phyloP scores from a whole-genome alignment of 2,888 invertebrate genomes.

The Cerastoderma edule region DNA sequence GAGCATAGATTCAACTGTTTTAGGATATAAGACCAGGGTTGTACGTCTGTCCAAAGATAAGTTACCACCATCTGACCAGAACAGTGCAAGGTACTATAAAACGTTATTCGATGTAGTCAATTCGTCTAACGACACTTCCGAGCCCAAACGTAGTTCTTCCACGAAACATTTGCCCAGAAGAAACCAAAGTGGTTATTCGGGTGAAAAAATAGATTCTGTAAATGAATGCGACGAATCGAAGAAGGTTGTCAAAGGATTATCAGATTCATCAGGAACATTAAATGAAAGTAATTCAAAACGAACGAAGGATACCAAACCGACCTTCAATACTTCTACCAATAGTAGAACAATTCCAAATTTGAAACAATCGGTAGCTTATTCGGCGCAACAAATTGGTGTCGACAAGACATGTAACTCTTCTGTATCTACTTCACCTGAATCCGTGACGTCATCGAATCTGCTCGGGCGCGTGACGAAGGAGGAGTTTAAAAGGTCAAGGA shows the following conservation, averaged over 20 bases:
- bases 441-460: too few species aligned
- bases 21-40: not conserved
- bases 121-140: not conserved
- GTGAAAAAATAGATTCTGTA: not conserved
- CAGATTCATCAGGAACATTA: too few species aligned
- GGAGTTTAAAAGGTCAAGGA: conserved; percentile 24
- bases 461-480: conserved; percentile 22
- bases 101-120: not conserved
- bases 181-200: not conserved
- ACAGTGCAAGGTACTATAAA: not conserved
- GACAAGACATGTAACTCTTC: not conserved
- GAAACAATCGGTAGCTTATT: not conserved
- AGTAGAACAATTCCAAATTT: not conserved
- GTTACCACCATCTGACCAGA: not conserved
- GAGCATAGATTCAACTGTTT: not conserved
- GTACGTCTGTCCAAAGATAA: not conserved
- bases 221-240: too few species aligned
- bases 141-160: not conserved
- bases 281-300: too few species aligned
- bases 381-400: not conserved
- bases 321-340: not conserved
- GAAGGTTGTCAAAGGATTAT: too few species aligned
- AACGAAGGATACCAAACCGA: not conserved
- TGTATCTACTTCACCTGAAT: not conserved
- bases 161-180: not conserved